Conservation (phyloP, 2,797 vertebrate genomes). For the Crenuchus spilurus region DNA sequence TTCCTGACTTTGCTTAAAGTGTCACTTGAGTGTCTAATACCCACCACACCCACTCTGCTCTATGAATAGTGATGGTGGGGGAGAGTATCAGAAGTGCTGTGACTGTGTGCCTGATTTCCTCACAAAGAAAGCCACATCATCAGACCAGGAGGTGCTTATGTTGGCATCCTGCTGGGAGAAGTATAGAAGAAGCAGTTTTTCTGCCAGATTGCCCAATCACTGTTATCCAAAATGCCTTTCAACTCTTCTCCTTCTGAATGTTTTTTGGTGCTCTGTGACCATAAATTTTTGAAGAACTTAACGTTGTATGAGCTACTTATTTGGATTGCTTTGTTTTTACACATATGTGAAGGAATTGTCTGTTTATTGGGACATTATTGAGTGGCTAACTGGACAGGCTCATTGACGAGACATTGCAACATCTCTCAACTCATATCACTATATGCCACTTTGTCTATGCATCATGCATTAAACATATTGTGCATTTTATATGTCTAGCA, state of each 20-base stretch:
- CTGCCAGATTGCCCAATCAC: background rate
- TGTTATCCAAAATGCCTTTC: constrained; percentile 9
- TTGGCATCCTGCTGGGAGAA: constrained; percentile 3
- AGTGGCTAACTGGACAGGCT: no score
- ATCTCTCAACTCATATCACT: no score
- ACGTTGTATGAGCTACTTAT: background rate
- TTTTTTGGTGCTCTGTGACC: background rate
- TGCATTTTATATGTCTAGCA: no score
- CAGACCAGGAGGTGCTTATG: constrained; percentile 7
- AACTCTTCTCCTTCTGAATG: background rate
- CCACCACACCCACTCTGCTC: constrained; percentile 8
- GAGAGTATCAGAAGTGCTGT: background rate
- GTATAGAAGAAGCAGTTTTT: background rate
- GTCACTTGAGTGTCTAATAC: background rate
- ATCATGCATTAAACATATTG: no score
- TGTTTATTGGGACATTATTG: no score
- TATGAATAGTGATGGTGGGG: background rate
- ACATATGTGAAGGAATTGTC: background rate
- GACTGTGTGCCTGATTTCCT: background rate
- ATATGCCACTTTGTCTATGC: no score
- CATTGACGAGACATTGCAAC: no score
- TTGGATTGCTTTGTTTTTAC: background rate
- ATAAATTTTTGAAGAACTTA: background rate
- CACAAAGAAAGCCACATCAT: background rate
- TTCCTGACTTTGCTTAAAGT: background rate